Base-by-base conservation (phyloP, 2,888 invertebrate genomes). In the Dynastes hyllus region DNA sequence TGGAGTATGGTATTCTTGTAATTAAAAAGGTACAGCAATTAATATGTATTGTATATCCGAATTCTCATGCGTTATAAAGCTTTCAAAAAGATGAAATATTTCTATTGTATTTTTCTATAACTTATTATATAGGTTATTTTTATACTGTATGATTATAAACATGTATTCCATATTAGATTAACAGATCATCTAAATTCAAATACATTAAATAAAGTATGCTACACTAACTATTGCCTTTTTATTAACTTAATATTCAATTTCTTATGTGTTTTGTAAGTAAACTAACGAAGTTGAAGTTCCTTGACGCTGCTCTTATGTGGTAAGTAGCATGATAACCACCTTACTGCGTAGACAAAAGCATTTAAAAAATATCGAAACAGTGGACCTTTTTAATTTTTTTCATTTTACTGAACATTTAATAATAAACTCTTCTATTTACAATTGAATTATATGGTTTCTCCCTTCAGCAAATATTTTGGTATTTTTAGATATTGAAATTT, bases 101-200 rank as follows among this genome's bases (percentile, higher is more conserved):
- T 45, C 13, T 45, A 67, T 45, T 40, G 45, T 67, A 67, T 67
- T 67, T 67, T 67, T 67, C 67, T 67, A 67, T 22, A 61, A 66
- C 40, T 37, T 40, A 37, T 40, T 11, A 45, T 45, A 45, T 45
- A 8, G 9, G 45, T 45, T 67, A 67, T 67, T 67, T 67, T 67
- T 67, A 67, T 67, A 67, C 61, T 22, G 1, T 22, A 55, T 55
- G 8, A 55, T 61, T 61, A 29, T 16, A 29, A 61, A 61, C 55
- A 61, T 61, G 6, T 61, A 61, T 61, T 29, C n/a, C 29, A 27
- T 61, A 61, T 61, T 29, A 55, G 55, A 22, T 37, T 5, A 61
- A 22, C 8, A 61, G 22, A 61, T 22, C 8, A 22, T 29, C 6
- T 29, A 61, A 45, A 61, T 9, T 61, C 6, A 61, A 61, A 61